phyloP scores from a whole-genome alignment of 2,113 vertebrate species.

The Amphiprion ocellaris region DNA sequence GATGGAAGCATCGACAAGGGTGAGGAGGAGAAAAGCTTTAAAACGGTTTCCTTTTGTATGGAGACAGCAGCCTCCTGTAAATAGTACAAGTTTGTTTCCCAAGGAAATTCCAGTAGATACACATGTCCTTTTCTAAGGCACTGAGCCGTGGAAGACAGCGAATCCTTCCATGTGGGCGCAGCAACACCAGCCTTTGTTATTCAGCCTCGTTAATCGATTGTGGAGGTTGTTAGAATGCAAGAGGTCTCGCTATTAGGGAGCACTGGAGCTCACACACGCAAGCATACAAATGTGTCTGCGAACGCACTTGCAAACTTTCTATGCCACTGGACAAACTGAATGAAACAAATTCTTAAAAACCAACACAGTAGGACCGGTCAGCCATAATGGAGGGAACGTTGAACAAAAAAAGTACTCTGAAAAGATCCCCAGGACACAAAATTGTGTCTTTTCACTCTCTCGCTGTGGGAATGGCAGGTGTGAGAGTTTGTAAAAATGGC shows the following conservation, averaged over 20 bases:
- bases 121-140: constrained; percentile 45
- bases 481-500: constrained; percentile 14
- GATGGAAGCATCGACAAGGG: constrained; percentile 1
- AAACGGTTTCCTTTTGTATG: constrained; percentile 43
- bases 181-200: constrained; percentile 54
- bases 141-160: constrained; percentile 39
- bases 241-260: constrained; percentile 30
- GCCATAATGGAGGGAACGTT: constrained; percentile 41
- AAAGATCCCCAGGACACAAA: constrained; percentile 66
- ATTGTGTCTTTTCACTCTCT: constrained; percentile 57
- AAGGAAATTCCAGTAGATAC: constrained; percentile 38
- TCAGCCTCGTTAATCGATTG: constrained; percentile 51
- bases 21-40: constrained; percentile 23
- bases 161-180: constrained; percentile 37
- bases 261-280: constrained; percentile 27
- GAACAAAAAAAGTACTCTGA: constrained; percentile 50
- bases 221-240: constrained; percentile 45
- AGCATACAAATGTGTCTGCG: constrained; percentile 13
- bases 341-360: constrained; percentile 58
- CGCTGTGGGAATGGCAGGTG: constrained; percentile 59
- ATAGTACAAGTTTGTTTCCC: constrained; percentile 38
- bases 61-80: constrained; percentile 48
- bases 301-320: constrained; percentile 52
- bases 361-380: constrained; percentile 60
- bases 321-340: constrained; percentile 72